phyloP scores from a whole-genome alignment of 92 coral and sea anemone species.

The Epizoanthus illoricatus region DNA sequence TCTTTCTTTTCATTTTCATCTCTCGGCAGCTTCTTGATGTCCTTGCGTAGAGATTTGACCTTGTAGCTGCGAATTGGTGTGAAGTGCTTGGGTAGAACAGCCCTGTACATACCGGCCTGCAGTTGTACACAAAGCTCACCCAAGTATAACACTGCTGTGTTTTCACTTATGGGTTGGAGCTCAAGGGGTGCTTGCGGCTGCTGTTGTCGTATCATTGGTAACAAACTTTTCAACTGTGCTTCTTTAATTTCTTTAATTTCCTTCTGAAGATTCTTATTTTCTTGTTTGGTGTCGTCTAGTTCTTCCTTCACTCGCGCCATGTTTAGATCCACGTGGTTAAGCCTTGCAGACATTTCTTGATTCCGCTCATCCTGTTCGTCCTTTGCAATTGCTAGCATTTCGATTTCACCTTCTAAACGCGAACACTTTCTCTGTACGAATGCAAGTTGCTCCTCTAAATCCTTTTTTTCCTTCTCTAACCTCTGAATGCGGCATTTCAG shows the following conservation, averaged over 20 bases:
- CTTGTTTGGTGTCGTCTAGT: constrained; percentile 38
- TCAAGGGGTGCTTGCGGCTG: neutral
- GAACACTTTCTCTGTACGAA: constrained; percentile 20
- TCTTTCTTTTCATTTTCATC: constrained; percentile 31
- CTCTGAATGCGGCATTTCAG: constrained; percentile 29
- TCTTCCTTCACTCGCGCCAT: constrained; percentile 35
- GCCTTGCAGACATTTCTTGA: neutral
- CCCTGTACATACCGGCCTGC: constrained; percentile 35
- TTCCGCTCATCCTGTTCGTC: constrained; percentile 38
- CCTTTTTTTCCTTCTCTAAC: constrained; percentile 41
- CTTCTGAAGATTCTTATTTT: constrained; percentile 34
- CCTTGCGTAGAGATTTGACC: constrained; percentile 26
- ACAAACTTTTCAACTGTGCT: neutral
- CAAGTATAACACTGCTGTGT: constrained; percentile 16
- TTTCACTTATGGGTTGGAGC: neutral
- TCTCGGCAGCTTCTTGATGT: constrained; percentile 42
- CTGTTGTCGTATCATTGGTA: neutral
- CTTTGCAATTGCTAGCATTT: constrained; percentile 7
- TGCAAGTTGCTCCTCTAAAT: constrained; percentile 38
- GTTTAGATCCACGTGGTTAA: neutral
- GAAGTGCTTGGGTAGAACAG: constrained; percentile 40
- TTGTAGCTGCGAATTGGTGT: constrained; percentile 43
- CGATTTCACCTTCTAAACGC: constrained; percentile 32
- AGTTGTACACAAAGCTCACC: constrained; percentile 41
- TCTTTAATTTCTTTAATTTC: constrained; percentile 35